A percentile compares a stretch with the other conserved stretches of the same genome.
phyloP scores from a whole-genome alignment of 1,140 invertebrate genomes.

The Hirudo medicinalis region DNA sequence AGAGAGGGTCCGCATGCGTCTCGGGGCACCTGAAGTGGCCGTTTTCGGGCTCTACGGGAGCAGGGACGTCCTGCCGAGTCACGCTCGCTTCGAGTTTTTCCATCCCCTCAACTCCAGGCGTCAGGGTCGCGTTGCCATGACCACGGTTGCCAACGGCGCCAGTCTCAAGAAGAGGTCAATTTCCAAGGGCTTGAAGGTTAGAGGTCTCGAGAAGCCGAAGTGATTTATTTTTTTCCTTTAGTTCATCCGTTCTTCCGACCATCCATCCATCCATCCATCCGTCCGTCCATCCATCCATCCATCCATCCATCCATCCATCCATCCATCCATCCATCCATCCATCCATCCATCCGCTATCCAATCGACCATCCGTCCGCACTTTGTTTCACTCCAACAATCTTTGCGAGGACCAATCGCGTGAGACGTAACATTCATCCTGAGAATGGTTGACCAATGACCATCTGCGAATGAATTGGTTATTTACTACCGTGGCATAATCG shows the following conservation, averaged over 20 bases:
- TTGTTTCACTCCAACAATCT: too few relatives aligned
- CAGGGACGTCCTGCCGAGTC: conserved; percentile 77
- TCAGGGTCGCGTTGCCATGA: neutral
- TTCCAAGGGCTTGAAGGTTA: neutral
- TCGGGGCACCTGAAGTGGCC: conserved; percentile 73
- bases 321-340: neutral
- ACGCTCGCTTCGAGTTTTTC: conserved; percentile 86
- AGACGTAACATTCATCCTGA: too few relatives aligned
- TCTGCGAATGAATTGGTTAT: too few relatives aligned
- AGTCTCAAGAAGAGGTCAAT: neutral
- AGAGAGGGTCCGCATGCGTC: conserved; percentile 75
- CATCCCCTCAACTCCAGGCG: conserved; percentile 61
- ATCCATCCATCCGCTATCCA: neutral
- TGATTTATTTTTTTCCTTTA: neutral
- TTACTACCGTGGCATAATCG: too few relatives aligned
- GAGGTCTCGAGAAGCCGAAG: neutral
- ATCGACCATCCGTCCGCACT: too few relatives aligned
- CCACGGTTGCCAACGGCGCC: neutral
- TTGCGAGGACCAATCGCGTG: too few relatives aligned
- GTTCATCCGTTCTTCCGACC: neutral
- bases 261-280: neutral
- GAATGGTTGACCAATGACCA: too few relatives aligned
- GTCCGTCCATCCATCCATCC: neutral
- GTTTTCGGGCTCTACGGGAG: conserved; percentile 83
- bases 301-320: too few relatives aligned